Evolutionary conservation across 2,888 invertebrate genomes (phyloP).

Genomic region (Hypercompe scribonia): DNA sequence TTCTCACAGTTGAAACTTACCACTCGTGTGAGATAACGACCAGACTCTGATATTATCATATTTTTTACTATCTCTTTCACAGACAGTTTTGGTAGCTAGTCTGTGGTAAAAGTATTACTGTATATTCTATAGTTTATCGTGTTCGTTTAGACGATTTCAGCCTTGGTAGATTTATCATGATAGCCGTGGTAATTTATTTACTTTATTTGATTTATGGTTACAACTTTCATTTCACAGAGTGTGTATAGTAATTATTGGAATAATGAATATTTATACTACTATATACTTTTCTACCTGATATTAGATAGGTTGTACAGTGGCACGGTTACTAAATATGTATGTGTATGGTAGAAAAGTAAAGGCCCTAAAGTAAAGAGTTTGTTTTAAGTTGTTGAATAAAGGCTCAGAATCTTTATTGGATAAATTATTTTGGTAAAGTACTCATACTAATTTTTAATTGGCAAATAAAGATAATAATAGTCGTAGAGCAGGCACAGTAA

Average conservation of each 20-base stretch:
- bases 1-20: constrained; percentile 1
- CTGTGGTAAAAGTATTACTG: constrained; percentile 1
- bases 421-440: too few relatives aligned
- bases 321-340: too few relatives aligned
- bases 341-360: too few relatives aligned
- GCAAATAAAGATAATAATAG: too few relatives aligned
- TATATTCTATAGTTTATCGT: neutral
- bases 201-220: neutral
- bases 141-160: neutral
- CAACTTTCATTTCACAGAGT: neutral
- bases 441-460: too few relatives aligned
- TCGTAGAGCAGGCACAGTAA: too few relatives aligned
- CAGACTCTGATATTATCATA: constrained; percentile 5
- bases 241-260: neutral
- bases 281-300: neutral
- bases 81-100: neutral
- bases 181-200: neutral
- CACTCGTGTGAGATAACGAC: constrained; percentile 11
- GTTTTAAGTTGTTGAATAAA: too few relatives aligned
- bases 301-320: too few relatives aligned
- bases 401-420: too few relatives aligned
- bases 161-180: neutral
- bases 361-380: too few relatives aligned
- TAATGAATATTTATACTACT: neutral
- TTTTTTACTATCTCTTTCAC: constrained; percentile 4